A percentile compares a stretch with the other conserved stretches of the same genome.
These are phyloP conservation scores for Spialia ferax DNA, from an alignment of 2,888 invertebrate genomes.

Conservation along the genomic window DNA sequence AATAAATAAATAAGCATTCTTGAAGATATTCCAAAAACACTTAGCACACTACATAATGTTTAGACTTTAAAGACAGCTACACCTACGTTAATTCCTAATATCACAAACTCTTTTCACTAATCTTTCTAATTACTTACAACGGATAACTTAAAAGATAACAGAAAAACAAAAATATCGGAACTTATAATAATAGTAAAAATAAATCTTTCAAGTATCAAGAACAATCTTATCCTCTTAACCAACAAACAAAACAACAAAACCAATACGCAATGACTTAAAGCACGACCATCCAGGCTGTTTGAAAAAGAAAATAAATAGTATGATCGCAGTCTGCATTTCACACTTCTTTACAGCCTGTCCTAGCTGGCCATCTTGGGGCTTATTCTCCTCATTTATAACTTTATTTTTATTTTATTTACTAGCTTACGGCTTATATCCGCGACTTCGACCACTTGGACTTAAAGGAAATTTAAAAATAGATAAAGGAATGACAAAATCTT, in stretches of 20 bases:
- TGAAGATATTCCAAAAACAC: too few relatives aligned
- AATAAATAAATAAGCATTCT: too few relatives aligned
- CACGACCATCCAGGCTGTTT: constrained; percentile 37
- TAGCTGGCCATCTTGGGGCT: background rate
- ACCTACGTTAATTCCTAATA: too few relatives aligned
- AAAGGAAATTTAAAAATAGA: background rate
- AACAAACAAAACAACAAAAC: constrained; percentile 28
- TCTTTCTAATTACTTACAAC: too few relatives aligned
- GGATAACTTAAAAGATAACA: too few relatives aligned
- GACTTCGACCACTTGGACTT: background rate
- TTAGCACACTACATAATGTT: too few relatives aligned
- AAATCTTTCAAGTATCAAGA: background rate
- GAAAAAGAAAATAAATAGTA: constrained; percentile 30
- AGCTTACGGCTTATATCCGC: background rate
- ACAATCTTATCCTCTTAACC: constrained; percentile 1
- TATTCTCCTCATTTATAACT: constrained; percentile 16
- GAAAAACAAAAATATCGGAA: background rate
- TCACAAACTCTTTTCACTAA: too few relatives aligned
- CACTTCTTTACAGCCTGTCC: constrained; percentile 28
- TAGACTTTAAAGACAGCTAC: too few relatives aligned
- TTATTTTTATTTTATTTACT: background rate
- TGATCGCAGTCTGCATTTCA: constrained; percentile 35
- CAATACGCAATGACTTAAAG: constrained; percentile 36
- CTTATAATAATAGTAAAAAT: background rate
- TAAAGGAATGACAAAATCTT: too few relatives aligned